These are phyloP conservation scores for Lepetodrilus schrolli DNA, from an alignment of 2,888 invertebrate genomes.

Conservation along the genomic window DNA sequence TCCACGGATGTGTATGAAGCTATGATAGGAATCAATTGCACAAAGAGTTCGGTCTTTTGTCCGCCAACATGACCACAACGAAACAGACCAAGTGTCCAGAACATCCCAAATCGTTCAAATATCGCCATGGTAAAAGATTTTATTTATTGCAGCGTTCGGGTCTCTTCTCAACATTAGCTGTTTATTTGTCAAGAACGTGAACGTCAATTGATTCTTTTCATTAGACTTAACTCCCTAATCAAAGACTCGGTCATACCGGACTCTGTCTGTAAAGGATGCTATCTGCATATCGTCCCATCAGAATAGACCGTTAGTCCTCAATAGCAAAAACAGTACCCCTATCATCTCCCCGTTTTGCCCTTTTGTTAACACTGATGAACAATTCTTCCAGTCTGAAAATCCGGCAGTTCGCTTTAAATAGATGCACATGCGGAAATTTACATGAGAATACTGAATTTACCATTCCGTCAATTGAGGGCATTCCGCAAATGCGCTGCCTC, in stretches of 20 bases:
- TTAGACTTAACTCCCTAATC: slow-evolving; percentile 16
- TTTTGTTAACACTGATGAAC: not conserved
- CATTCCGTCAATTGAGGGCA: slow-evolving; percentile 8
- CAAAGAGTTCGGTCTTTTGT: not conserved
- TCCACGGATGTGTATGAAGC: slow-evolving; percentile 18
- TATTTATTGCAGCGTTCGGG: no score
- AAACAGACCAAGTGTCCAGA: not conserved
- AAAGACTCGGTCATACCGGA: not conserved
- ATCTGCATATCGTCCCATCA: not conserved
- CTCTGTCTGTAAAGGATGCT: not conserved
- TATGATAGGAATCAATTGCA: not conserved
- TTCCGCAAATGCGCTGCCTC: not conserved
- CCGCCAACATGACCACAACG: not conserved
- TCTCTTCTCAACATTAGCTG: not conserved
- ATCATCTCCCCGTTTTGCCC: not conserved
- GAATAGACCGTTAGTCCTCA: not conserved
- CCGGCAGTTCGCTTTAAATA: not conserved
- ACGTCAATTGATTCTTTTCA: slow-evolving; percentile 4
- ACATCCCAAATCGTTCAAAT: not conserved
- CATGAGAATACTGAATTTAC: slow-evolving; percentile 25
- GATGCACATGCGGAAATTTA: slow-evolving; percentile 9
- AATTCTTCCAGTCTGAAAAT: not conserved
- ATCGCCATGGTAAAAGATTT: not conserved
- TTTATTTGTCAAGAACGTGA: slow-evolving; percentile 11
- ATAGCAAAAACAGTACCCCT: slow-evolving; percentile 9